Evolutionary conservation across 2,888 invertebrate species (phyloP).

Genomic region (Tupiocoris notatus): DNA sequence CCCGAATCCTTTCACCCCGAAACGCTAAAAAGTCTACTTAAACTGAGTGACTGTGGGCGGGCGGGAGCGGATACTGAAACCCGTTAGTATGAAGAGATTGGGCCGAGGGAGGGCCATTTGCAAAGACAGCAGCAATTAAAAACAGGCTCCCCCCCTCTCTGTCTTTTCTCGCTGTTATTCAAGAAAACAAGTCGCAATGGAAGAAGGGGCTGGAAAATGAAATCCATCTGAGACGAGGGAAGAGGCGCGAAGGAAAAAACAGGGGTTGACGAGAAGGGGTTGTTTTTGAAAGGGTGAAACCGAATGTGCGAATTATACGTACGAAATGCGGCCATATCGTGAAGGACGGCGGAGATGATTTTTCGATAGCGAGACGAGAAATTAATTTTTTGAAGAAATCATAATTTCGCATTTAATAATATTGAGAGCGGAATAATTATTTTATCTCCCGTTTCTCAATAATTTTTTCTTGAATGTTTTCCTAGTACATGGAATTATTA

Average conservation of each 20-base stretch:
- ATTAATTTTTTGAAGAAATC: too few species aligned
- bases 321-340: too few species aligned
- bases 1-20: not conserved
- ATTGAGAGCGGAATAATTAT: too few species aligned
- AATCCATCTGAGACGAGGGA: not conserved
- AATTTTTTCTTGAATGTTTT: too few species aligned
- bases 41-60: not conserved
- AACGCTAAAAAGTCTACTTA: not conserved
- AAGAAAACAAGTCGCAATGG: conserved; percentile 21
- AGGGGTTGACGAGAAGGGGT: conserved; percentile 6
- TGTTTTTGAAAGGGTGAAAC: conserved; percentile 36
- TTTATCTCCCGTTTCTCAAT: too few species aligned
- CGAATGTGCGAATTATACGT: not conserved
- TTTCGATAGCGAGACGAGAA: too few species aligned
- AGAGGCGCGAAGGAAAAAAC: not conserved
- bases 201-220: conserved; percentile 6
- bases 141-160: conserved; percentile 1
- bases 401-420: too few species aligned
- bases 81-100: not conserved
- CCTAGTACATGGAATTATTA: too few species aligned
- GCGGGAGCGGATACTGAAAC: not conserved
- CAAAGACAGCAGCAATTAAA: conserved; percentile 30
- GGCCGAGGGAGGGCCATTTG: not conserved
- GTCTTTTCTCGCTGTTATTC: conserved; percentile 12
- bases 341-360: too few species aligned